Evolutionary conservation across 2,113 vertebrate species (phyloP), one percentile per base, ranked within the genome.

Genomic region (Ceyx cyanopectus): DNA sequence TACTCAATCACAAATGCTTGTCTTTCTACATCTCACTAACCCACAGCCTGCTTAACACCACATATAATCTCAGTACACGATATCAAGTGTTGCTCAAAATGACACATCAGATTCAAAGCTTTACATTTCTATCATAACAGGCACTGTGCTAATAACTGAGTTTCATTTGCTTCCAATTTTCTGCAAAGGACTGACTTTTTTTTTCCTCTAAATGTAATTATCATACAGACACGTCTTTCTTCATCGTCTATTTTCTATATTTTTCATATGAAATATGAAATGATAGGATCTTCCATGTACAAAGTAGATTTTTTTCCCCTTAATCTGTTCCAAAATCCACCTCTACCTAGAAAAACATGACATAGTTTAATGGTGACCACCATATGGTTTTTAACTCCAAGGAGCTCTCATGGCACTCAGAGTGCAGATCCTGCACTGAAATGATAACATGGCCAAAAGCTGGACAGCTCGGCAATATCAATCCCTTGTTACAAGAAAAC

Each of bases 121-220:
- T 57, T 14, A 62, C 1, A 4, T 69, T 85, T 69, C 57, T 73
- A n/a, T 37, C 45, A 14, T 50, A 78, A 46, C 30, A 81, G 40
- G 24, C 41, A 80, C 30, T 27, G 12, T 57, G 48, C 27, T 81
- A 50, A 37, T 91, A 74, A 85, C 19, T 94, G 54, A 70, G 40
- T 65, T 89, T 69, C 70, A 75, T 54, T 80, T 80, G 24, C 27
- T 13, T 88, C 93, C 66, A 24, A 87, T 90, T 86, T 83, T 70
- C 43, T 92, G 32, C 68, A 78, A 58, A 88, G 29, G 54, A 62
- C 0, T 54, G 14, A 43, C 20, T 88, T 80, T 61, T 61, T 65
- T 90, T 45, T 30, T 58, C 19, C 41, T 83, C 61, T 46, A 32
- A 27, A 77, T 24, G 23, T 18, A 82, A 5, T 67, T 67, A 74